A percentile compares a stretch with the other conserved stretches of the same genome.
Evolutionary conservation across 2,113 vertebrate genomes (phyloP).

Genomic region (Crocuta crocuta): DNA sequence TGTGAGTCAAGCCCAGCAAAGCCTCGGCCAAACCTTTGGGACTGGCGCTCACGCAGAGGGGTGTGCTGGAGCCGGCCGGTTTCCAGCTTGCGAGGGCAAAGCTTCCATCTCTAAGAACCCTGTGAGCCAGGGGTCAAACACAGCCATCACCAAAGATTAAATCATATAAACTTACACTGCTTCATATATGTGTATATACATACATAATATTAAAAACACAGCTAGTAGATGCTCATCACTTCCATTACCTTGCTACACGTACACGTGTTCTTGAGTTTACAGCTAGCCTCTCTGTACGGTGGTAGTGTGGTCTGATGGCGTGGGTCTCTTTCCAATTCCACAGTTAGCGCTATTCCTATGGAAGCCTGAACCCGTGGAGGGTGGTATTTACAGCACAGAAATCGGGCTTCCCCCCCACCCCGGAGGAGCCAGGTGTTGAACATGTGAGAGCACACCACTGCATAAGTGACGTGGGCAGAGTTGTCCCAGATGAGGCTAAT

Average conservation of each 20-base stretch:
- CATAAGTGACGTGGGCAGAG: too few relatives aligned
- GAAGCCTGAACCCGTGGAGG: background rate
- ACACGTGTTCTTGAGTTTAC: background rate
- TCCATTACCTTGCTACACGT: background rate
- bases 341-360: background rate
- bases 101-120: background rate
- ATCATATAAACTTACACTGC: background rate
- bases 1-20: background rate
- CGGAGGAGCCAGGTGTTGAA: background rate
- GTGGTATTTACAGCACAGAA: background rate
- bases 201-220: background rate
- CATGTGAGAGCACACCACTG: background rate
- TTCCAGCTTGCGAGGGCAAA: rapidly evolving
- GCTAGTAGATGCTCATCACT: background rate
- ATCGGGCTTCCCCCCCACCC: background rate
- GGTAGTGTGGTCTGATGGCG: too few relatives aligned
- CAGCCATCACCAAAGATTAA: background rate
- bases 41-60: background rate
- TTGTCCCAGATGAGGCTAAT: background rate
- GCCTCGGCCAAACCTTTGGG: background rate
- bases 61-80: rapidly evolving
- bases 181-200: too few relatives aligned
- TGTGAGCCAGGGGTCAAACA: background rate
- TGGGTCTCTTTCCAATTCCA: background rate
- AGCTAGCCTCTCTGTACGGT: too few relatives aligned